Percentiles rank a stretch among this genome's conserved stretches.
Evolutionary conservation across 2,797 vertebrate genomes (phyloP).

Genomic region (Furcifer pardalis): DNA sequence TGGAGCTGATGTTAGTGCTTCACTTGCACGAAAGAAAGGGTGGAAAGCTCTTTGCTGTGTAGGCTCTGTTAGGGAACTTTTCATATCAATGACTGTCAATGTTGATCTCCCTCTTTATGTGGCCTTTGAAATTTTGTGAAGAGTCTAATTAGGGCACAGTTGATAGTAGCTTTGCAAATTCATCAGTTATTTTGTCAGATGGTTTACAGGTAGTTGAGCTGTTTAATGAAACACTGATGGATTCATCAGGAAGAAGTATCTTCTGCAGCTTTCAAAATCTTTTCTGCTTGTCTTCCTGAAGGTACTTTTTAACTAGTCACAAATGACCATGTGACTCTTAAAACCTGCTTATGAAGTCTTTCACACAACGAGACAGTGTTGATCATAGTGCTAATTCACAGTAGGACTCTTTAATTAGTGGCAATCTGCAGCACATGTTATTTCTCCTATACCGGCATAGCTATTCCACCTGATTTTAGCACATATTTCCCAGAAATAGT

Average conservation of each 20-base stretch:
- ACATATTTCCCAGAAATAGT: neutral
- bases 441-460: no score
- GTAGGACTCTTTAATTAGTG: no score
- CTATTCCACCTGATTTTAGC: no score
- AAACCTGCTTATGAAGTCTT: neutral
- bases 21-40: neutral
- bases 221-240: neutral
- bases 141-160: neutral
- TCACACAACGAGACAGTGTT: no score
- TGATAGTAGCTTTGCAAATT: neutral
- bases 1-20: neutral
- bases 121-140: neutral
- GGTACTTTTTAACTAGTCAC: neutral
- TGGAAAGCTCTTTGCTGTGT: neutral
- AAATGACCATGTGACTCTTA: neutral
- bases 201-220: neutral
- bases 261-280: neutral
- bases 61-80: no score
- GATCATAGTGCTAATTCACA: no score
- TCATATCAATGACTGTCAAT: neutral
- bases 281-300: neutral
- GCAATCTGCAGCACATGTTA: no score
- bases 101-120: neutral
- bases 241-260: no score
- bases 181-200: neutral